Evolutionary conservation across 1,140 invertebrate species (phyloP).

Genomic region (Delia radicum): DNA sequence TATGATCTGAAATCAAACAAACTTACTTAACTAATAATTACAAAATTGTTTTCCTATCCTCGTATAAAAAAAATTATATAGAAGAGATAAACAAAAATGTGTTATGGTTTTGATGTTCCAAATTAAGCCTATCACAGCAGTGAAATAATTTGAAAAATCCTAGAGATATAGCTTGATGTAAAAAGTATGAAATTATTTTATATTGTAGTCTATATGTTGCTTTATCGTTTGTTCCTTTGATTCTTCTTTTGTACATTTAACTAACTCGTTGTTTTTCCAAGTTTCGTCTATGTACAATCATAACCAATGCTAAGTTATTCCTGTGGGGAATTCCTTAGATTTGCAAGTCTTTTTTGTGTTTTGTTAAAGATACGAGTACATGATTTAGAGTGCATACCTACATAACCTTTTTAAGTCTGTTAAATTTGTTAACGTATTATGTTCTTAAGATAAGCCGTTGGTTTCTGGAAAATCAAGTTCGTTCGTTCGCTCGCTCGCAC

Average conservation of each 20-base stretch:
- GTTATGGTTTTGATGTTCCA: constrained; percentile 17
- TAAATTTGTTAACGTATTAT: neutral
- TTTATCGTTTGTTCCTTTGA: neutral
- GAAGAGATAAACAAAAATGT: neutral
- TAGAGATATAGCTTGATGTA: no score
- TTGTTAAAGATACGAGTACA: no score
- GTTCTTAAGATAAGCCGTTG: neutral
- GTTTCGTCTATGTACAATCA: neutral
- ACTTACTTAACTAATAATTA: neutral
- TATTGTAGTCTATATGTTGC: neutral
- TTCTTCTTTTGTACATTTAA: no score
- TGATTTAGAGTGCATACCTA: no score
- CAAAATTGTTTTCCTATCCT: neutral
- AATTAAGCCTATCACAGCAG: neutral
- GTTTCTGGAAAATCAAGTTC: no score
- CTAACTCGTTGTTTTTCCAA: neutral
- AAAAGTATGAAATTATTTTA: neutral
- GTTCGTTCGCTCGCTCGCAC: no score
- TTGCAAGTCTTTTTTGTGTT: neutral
- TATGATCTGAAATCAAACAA: neutral
- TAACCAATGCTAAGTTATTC: neutral
- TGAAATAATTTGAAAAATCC: neutral
- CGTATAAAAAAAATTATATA: neutral
- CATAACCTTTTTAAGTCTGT: neutral
- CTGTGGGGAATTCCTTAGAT: neutral